Evolutionary conservation across 2,113 vertebrate species (phyloP).

Genomic region (Loxodonta africana): DNA sequence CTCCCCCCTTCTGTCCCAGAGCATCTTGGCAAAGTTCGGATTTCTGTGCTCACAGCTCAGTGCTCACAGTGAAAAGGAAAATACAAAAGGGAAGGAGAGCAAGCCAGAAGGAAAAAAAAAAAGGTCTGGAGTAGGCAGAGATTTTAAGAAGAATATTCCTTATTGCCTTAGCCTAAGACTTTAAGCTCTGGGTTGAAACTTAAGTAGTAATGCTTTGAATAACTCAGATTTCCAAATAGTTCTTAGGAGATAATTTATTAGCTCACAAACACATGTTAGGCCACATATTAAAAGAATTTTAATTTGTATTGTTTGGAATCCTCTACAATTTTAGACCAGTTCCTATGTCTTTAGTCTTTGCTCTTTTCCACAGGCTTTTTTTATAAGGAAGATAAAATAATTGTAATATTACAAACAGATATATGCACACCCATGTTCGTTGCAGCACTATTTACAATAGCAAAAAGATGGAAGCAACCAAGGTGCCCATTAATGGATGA

Average conservation of each 20-base stretch:
- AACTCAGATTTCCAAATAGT: constrained; percentile 37
- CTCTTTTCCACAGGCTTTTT: not conserved
- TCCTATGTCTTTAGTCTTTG: not conserved
- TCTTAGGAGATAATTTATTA: constrained; percentile 9
- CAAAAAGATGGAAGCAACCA: no score
- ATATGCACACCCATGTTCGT: no score
- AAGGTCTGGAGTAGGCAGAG: constrained; percentile 46
- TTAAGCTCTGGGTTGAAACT: constrained; percentile 57
- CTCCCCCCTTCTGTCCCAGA: constrained; percentile 85
- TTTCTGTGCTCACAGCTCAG: constrained; percentile 89
- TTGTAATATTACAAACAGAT: not conserved
- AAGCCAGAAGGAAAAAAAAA: not conserved
- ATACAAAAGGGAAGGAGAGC: constrained; percentile 85
- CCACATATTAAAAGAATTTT: not conserved
- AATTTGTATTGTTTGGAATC: constrained; percentile 39
- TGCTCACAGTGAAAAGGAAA: constrained; percentile 89
- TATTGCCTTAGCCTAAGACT: constrained; percentile 60
- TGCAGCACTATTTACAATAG: no score
- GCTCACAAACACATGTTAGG: not conserved
- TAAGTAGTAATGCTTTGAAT: constrained; percentile 41
- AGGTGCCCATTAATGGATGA: no score
- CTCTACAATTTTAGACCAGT: not conserved
- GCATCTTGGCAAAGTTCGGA: constrained; percentile 89
- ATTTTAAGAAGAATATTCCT: constrained; percentile 64
- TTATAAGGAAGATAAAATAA: not conserved